Conservation (phyloP, 2,113 vertebrate species). For the Neodon shergylaensis region DNA sequence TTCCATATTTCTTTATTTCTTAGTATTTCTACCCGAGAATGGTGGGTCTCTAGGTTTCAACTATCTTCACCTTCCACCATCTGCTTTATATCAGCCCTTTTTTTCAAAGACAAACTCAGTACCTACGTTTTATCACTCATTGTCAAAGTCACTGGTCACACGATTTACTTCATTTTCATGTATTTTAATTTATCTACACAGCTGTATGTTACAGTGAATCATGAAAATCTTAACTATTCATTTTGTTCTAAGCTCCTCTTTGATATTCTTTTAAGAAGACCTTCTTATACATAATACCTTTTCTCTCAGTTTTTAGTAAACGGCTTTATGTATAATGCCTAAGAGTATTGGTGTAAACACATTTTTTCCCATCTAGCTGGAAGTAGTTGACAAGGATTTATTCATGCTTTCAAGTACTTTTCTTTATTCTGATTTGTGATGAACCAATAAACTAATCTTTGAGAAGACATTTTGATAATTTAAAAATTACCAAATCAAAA, state of each 20-base stretch:
- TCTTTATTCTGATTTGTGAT: constrained; percentile 16
- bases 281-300: not conserved
- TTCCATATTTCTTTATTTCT: not conserved
- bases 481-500: constrained; percentile 53
- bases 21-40: not conserved
- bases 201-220: not conserved
- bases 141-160: not conserved
- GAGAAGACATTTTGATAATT: not conserved
- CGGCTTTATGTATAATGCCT: not conserved
- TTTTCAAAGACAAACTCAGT: not conserved
- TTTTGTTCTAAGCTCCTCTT: not conserved
- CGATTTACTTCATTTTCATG: not conserved
- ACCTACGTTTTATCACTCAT: not conserved
- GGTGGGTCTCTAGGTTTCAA: not conserved
- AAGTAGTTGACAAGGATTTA: not conserved
- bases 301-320: not conserved
- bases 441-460: constrained; percentile 2
- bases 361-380: not conserved
- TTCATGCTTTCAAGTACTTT: not conserved
- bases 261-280: not conserved
- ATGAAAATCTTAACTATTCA: not conserved
- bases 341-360: not conserved
- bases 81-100: not conserved
- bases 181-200: not conserved
- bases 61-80: not conserved